Percentiles rank a stretch among this genome's conserved stretches.
Evolutionary conservation across 35 echinoderm and acorn worm species (phyloP).

Genomic region (Apostichopus japonicus): DNA sequence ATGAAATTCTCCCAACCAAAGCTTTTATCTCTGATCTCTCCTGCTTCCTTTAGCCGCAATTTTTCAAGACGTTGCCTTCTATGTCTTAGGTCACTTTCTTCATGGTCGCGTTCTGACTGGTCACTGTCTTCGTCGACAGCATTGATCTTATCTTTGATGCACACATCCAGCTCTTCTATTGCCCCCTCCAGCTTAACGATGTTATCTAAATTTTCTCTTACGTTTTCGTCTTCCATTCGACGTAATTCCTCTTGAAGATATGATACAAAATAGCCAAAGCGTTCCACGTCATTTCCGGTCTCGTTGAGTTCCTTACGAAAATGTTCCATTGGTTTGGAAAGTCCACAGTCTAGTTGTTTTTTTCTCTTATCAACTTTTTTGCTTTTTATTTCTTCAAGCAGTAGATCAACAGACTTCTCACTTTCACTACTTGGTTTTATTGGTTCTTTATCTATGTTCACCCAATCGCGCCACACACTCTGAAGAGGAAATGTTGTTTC

Average conservation of each 20-base stretch:
- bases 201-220: neutral
- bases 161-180: neutral
- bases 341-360: neutral
- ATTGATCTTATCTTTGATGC: neutral
- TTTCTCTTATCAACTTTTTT: slow-evolving; percentile 35
- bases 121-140: neutral
- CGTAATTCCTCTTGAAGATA: slow-evolving; percentile 10
- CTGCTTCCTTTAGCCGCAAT: neutral
- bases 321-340: neutral
- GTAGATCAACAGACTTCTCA: neutral
- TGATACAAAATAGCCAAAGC: neutral
- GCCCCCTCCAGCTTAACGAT: neutral
- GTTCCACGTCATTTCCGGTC: neutral
- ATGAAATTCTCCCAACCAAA: slow-evolving; percentile 26
- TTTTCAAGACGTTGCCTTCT: neutral
- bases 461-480: neutral
- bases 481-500: neutral
- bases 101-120: too few relatives aligned
- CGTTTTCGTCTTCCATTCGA: neutral
- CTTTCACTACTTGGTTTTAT: neutral
- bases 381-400: neutral
- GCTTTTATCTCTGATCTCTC: neutral
- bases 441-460: slow-evolving; percentile 2
- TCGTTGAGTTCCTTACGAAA: neutral
- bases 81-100: neutral